phyloP scores from a whole-genome alignment of 2,888 invertebrate genomes.

The Stenurella melanura region DNA sequence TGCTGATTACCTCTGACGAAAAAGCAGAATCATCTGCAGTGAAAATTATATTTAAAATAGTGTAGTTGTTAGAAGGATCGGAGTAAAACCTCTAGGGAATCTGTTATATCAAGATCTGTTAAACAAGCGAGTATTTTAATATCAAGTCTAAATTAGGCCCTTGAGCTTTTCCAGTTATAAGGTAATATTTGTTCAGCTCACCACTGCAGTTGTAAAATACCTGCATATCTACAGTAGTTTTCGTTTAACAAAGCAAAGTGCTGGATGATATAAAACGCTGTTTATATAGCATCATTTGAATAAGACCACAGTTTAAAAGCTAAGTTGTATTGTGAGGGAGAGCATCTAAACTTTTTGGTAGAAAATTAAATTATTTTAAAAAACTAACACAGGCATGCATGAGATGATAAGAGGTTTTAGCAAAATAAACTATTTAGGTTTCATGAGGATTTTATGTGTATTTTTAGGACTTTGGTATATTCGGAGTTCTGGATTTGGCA shows the following conservation, averaged over 20 bases:
- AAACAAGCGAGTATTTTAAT: constrained; percentile 27
- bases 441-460: no score
- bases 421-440: no score
- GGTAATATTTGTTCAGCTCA: constrained; percentile 33
- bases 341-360: not conserved
- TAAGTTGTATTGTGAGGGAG: not conserved
- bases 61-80: not conserved
- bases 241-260: constrained; percentile 13
- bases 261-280: constrained; percentile 12
- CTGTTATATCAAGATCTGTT: constrained; percentile 16
- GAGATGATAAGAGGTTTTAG: no score
- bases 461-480: no score
- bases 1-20: not conserved
- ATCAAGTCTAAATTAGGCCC: constrained; percentile 28
- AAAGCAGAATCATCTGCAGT: not conserved
- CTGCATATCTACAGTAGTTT: constrained; percentile 30
- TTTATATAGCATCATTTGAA: constrained; percentile 15
- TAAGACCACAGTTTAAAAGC: not conserved
- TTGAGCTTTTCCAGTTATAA: constrained; percentile 30
- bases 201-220: constrained; percentile 23
- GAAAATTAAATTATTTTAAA: no score
- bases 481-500: no score
- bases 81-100: constrained; percentile 10
- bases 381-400: no score
- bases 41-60: constrained; percentile 26